Evolutionary conservation across 2,113 vertebrate species (phyloP), one percentile per base, ranked within the genome.

Genomic region (Stomatorhinus ivindoensis): DNA sequence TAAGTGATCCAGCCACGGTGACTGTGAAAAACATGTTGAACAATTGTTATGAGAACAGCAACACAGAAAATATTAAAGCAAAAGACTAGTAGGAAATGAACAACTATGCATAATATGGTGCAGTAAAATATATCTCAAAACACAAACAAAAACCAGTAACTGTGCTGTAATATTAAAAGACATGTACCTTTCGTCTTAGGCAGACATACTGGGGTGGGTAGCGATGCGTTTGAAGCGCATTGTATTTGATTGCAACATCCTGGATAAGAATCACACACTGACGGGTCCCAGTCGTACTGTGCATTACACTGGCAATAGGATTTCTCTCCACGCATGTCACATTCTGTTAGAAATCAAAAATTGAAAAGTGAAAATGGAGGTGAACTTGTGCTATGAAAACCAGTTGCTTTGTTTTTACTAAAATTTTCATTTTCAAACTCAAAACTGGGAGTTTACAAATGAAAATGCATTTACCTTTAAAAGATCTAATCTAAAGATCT

Each of bases 111-210:
- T 50, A 47, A 48, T 6, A 58, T 58, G 55, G 55, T n/a, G 55
- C 5, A n/a, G 11, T 47, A 46, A 44, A 84, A n/a, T 7, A 1
- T 50, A 10, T 27, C 7, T n/a, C 42, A 46, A 31, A 15, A 17
- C 24, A n/a, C 46, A 48, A 10, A 24, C 24, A 17, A 50, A 17
- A 47, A n/a, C 11, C 83, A 17, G n/a, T 50, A 48, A 85, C 4
- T 5, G 4, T 17, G 24, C 9, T 10, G 4, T 48, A 15, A 31
- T 11, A 9, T 53, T 82, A 42, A 76, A 7, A 76, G 73, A 42
- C 35, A 19, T 42, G 39, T 94, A 94, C 95, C 94, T 93, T 87
- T 19, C 0, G 2, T 8, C 0, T 1, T 2, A 50, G 55, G 69
- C 27, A 92, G 0, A 91, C 95, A 95, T 9, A 24, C 85, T 2